Percentiles rank a stretch among this genome's conserved stretches.
Evolutionary conservation across 2,797 vertebrate species (phyloP).

Genomic region (Champsocephalus gunnari): DNA sequence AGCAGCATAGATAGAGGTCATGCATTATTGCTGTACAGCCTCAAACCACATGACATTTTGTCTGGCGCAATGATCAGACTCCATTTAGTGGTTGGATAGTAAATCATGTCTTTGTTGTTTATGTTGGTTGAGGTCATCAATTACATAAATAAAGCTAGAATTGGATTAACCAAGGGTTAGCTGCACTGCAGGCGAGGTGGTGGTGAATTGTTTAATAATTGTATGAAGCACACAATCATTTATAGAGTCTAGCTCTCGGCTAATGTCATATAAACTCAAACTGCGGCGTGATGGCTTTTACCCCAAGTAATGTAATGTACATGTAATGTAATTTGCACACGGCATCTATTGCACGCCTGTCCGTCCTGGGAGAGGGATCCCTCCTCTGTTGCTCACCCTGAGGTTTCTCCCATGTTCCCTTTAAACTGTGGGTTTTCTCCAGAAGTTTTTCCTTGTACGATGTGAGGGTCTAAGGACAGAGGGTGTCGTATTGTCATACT

Average conservation of each 20-base stretch:
- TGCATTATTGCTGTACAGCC: not conserved
- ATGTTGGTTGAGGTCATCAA: not conserved
- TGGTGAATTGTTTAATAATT: not conserved
- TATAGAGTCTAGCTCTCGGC: not conserved
- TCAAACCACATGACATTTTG: constrained; percentile 25
- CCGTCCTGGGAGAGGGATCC: too few species aligned
- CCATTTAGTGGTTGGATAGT: constrained; percentile 1
- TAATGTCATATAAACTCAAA: not conserved
- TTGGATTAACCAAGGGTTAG: not conserved
- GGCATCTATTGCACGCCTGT: too few species aligned
- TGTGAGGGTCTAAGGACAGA: too few species aligned
- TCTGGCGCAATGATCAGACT: not conserved
- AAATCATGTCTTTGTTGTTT: not conserved
- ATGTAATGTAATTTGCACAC: too few species aligned
- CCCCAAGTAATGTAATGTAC: not conserved
- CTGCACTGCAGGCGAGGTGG: not conserved
- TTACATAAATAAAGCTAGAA: not conserved
- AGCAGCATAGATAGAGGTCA: not conserved
- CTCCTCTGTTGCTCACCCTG: too few species aligned
- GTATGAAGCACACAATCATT: not conserved
- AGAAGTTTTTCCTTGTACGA: too few species aligned
- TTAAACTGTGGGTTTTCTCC: too few species aligned
- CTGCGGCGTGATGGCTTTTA: not conserved
- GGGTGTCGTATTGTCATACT: too few species aligned
- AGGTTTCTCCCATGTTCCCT: too few species aligned